Conservation (phyloP, 30 jellyfish, hydroid and myxozoan genomes). For the Pseudorhiza aurosa region DNA sequence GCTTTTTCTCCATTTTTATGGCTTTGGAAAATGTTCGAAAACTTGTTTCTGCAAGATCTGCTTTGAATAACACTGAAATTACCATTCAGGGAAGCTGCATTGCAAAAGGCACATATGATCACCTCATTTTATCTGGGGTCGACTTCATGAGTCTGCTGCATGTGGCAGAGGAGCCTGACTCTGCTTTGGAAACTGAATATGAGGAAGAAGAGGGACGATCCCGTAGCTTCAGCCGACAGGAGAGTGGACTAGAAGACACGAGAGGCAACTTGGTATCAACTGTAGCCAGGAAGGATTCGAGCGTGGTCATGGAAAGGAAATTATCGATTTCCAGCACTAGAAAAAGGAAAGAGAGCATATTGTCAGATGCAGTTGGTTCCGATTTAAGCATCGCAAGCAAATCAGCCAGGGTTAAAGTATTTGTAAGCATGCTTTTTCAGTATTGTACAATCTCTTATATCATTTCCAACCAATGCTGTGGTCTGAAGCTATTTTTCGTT, state of each 20-base stretch:
- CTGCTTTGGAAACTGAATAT: slow-evolving; percentile 48
- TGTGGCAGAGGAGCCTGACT: slow-evolving; percentile 42
- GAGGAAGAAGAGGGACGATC: slow-evolving; percentile 51
- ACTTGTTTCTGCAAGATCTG: too few species aligned
- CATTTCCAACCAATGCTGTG: too few species aligned
- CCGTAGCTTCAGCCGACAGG: slow-evolving; percentile 49
- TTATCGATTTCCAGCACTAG: neutral
- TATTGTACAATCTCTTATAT: too few species aligned
- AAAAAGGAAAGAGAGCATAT: slow-evolving; percentile 17
- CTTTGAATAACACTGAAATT: too few species aligned
- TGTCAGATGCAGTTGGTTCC: slow-evolving; percentile 47
- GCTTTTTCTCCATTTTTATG: too few species aligned
- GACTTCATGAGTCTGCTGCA: slow-evolving; percentile 71
- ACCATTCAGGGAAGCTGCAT: slow-evolving; percentile 70
- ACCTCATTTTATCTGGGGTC: slow-evolving; percentile 58
- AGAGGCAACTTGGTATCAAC: slow-evolving; percentile 7
- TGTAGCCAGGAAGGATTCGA: neutral
- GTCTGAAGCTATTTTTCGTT: too few species aligned
- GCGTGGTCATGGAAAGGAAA: slow-evolving; percentile 5
- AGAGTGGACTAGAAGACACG: slow-evolving; percentile 14
- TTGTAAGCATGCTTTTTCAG: slow-evolving; percentile 63
- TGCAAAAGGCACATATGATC: slow-evolving; percentile 76
- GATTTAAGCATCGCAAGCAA: slow-evolving; percentile 67
- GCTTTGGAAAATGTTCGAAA: too few species aligned
- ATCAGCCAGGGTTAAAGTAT: slow-evolving; percentile 41